phyloP scores from a whole-genome alignment of 2,113 vertebrate genomes.

The Pseudopipra pipra region DNA sequence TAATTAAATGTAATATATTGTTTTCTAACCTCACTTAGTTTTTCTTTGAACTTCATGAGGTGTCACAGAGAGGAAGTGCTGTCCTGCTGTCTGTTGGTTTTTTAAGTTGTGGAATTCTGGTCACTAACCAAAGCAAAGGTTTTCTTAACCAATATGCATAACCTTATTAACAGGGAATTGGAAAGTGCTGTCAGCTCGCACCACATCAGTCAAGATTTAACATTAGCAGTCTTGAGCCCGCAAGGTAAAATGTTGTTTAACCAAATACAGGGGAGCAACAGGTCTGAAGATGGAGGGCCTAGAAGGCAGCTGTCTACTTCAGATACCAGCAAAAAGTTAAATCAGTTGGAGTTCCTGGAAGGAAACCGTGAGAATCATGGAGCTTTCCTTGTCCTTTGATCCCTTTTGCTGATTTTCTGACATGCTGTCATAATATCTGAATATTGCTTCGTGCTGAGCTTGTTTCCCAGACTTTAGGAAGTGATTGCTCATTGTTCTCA shows the following conservation, averaged over 20 bases:
- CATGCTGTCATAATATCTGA: too few species aligned
- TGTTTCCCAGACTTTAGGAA: background rate
- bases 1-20: slow-evolving; percentile 45
- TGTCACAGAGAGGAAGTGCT: background rate
- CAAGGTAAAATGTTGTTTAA: background rate
- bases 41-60: background rate
- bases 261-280: background rate
- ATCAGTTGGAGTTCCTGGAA: background rate
- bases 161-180: background rate
- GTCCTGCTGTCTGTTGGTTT: fast-evolving
- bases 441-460: background rate
- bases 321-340: background rate
- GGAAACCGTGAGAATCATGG: background rate
- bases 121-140: background rate
- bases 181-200: background rate
- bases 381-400: background rate
- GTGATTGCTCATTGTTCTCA: background rate
- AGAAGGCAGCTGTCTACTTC: background rate
- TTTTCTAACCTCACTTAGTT: slow-evolving; percentile 34
- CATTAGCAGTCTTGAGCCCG: background rate
- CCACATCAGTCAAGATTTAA: background rate
- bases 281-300: background rate
- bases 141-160: background rate
- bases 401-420: fast-evolving
- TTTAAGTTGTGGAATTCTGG: background rate